phyloP scores from a whole-genome alignment of 2,113 vertebrate genomes.

The Paramisgurnus dabryanus region DNA sequence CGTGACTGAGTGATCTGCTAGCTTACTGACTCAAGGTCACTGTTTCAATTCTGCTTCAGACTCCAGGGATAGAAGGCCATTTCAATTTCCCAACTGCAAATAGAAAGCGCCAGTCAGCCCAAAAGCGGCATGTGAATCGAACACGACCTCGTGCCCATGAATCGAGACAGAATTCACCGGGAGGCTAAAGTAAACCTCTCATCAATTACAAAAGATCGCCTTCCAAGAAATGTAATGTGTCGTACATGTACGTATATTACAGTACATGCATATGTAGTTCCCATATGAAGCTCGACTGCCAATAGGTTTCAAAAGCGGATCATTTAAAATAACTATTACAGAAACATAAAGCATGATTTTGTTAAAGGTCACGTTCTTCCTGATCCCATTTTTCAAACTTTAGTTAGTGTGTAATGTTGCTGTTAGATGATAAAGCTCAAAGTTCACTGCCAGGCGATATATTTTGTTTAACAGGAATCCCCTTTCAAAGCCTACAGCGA shows the following conservation, averaged over 20 bases:
- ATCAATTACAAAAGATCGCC: constrained; percentile 47
- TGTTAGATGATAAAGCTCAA: too few species aligned
- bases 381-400: too few species aligned
- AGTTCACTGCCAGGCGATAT: too few species aligned
- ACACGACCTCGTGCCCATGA: constrained; percentile 25
- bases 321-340: too few species aligned
- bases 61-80: constrained; percentile 40
- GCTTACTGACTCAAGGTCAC: constrained; percentile 57
- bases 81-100: constrained; percentile 41
- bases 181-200: constrained; percentile 45
- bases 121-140: constrained; percentile 7
- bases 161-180: constrained; percentile 50
- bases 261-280: background rate
- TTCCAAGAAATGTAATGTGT: constrained; percentile 4
- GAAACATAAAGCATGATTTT: too few species aligned
- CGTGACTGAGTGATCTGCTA: constrained; percentile 37
- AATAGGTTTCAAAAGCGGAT: too few species aligned
- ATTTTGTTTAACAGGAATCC: too few species aligned
- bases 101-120: constrained; percentile 41
- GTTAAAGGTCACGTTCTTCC: too few species aligned
- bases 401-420: too few species aligned
- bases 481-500: too few species aligned
- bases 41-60: constrained; percentile 44
- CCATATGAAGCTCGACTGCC: too few species aligned
- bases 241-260: background rate